Evolutionary conservation across 2,797 vertebrate species (phyloP).

Genomic region (Lates japonicus): DNA sequence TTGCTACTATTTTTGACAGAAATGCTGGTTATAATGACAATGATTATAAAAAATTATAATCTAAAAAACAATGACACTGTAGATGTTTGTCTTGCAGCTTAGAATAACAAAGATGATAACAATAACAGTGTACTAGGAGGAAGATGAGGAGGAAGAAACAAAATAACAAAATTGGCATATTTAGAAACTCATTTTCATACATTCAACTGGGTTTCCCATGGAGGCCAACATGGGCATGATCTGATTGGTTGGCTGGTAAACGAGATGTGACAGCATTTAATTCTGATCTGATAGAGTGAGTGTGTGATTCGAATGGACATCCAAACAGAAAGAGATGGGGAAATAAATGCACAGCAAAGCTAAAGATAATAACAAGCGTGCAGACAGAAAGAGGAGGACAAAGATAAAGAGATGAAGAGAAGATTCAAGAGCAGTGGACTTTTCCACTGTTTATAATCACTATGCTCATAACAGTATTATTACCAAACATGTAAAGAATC

Average conservation of each 20-base stretch:
- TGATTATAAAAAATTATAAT: neutral
- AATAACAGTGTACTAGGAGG: neutral
- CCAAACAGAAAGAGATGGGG: neutral
- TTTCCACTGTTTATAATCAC: too few species aligned
- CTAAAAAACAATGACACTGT: neutral
- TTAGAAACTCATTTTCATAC: conserved; percentile 21
- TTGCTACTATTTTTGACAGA: neutral
- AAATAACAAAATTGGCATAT: neutral
- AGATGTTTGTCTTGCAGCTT: neutral
- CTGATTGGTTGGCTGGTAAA: conserved; percentile 52
- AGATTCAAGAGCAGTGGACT: too few species aligned
- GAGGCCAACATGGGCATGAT: conserved; percentile 1
- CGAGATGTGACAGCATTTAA: conserved; percentile 30
- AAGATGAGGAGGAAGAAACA: neutral
- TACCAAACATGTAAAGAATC: neutral
- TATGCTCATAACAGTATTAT: too few species aligned
- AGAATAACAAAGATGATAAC: neutral
- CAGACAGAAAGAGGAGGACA: neutral
- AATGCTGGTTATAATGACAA: neutral
- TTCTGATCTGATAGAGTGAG: conserved; percentile 34
- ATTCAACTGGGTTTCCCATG: neutral
- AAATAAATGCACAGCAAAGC: neutral
- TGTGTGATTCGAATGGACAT: conserved; percentile 18
- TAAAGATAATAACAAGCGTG: neutral
- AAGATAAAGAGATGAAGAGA: neutral